These are phyloP conservation scores for Columba guinea DNA, from an alignment of 2,797 vertebrate species.

Conservation along the genomic window DNA sequence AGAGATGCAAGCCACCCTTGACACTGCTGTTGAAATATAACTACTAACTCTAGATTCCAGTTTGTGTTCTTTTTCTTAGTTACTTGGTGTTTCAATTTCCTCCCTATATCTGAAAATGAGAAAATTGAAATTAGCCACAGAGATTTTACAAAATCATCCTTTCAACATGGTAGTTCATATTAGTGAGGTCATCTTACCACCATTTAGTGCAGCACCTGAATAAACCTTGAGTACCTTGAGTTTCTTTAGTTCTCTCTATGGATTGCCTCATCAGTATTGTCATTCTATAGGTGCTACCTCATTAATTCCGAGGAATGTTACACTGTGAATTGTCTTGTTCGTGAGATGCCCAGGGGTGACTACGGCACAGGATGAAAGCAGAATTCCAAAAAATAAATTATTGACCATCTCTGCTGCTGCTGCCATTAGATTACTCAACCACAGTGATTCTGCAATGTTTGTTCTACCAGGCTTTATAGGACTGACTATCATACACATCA, in stretches of 20 bases:
- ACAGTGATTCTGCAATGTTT: background rate
- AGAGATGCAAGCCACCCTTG: background rate
- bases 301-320: background rate
- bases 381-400: background rate
- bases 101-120: background rate
- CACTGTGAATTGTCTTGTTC: background rate
- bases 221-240: background rate
- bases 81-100: background rate
- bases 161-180: background rate
- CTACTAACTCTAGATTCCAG: background rate
- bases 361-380: background rate
- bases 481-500: background rate
- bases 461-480: background rate
- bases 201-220: background rate
- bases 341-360: background rate
- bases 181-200: background rate
- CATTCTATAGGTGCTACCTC: background rate
- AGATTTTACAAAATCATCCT: background rate
- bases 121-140: background rate
- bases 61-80: background rate
- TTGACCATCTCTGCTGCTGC: background rate
- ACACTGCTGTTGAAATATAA: background rate
- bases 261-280: background rate
- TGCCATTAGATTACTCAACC: background rate
- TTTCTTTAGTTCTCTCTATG: background rate